Evolutionary conservation across 2,797 vertebrate species (phyloP).

Genomic region (Melanotaenia trifasciata): DNA sequence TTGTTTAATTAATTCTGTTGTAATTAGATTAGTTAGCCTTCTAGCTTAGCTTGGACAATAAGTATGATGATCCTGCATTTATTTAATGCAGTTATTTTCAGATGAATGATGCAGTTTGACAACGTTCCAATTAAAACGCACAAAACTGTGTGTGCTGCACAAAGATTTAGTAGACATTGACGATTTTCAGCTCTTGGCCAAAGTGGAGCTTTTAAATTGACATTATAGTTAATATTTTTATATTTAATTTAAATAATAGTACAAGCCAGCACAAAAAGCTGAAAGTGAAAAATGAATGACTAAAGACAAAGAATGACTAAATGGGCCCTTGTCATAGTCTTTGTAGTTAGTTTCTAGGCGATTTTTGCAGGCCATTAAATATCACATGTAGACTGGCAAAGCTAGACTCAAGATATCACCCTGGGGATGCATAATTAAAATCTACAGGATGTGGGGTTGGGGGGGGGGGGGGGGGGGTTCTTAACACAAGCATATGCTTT

Average conservation of each 20-base stretch:
- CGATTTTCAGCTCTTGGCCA: not conserved
- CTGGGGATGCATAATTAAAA: slow-evolving; percentile 66
- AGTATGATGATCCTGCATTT: slow-evolving; percentile 23
- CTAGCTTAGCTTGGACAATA: slow-evolving; percentile 23
- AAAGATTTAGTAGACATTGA: not conserved
- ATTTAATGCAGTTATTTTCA: not conserved
- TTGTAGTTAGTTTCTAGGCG: slow-evolving; percentile 6
- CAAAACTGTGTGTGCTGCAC: not conserved
- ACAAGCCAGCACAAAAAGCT: not conserved
- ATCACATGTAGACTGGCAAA: slow-evolving; percentile 40
- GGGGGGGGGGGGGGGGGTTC: not conserved
- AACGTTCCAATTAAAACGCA: not conserved
- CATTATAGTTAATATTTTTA: not conserved
- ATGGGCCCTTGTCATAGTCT: slow-evolving; percentile 15
- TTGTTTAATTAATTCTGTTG: slow-evolving; percentile 41
- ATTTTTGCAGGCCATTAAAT: slow-evolving; percentile 49
- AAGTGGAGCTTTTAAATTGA: not conserved
- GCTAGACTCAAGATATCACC: slow-evolving; percentile 44
- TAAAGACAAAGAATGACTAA: slow-evolving; percentile 29
- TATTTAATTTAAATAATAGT: not conserved
- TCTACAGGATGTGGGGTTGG: slow-evolving; percentile 22
- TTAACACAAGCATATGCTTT: slow-evolving; percentile 55
- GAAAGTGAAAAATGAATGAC: slow-evolving; percentile 20
- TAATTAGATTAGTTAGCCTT: slow-evolving; percentile 49
- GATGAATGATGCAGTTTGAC: not conserved